Evolutionary conservation across 2,888 invertebrate genomes (phyloP).

Genomic region (Cerceris rybyensis): DNA sequence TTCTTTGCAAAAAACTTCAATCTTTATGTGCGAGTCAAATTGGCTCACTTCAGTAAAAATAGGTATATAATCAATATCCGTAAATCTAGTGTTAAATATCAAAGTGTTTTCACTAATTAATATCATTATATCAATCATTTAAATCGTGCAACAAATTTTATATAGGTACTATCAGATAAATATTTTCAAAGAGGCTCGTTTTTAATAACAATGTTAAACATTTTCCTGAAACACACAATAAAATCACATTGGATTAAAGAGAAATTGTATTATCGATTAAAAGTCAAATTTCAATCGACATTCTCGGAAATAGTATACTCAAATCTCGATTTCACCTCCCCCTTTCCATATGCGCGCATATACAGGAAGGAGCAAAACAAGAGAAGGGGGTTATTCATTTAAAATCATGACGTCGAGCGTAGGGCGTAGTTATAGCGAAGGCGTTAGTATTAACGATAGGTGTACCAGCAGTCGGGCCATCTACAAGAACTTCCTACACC

Average conservation of each 20-base stretch:
- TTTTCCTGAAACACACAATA: background rate
- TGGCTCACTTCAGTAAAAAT: too few relatives aligned
- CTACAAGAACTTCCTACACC: conserved; percentile 74
- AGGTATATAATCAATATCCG: too few relatives aligned
- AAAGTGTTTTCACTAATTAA: too few relatives aligned
- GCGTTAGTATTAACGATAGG: conserved; percentile 75
- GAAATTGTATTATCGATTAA: background rate
- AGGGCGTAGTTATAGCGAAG: conserved; percentile 57
- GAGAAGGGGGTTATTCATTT: conserved; percentile 69
- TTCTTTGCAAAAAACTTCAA: too few relatives aligned
- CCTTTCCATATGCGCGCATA: background rate
- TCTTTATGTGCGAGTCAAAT: too few relatives aligned
- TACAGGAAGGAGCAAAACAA: conserved; percentile 27
- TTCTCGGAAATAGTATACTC: background rate
- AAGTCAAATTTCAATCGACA: background rate
- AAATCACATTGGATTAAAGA: background rate
- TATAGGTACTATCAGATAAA: background rate
- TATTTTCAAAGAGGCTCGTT: background rate
- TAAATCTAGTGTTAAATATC: too few relatives aligned
- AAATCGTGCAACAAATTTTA: too few relatives aligned
- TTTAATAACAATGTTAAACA: background rate
- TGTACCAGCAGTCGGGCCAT: conserved; percentile 66
- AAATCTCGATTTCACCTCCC: conserved; percentile 10
- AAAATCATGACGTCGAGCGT: conserved; percentile 71
- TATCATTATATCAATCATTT: too few relatives aligned